A percentile compares a stretch with the other conserved stretches of the same genome.
Conservation (phyloP, 1,140 invertebrate species). For the Lycorma delicatula region DNA sequence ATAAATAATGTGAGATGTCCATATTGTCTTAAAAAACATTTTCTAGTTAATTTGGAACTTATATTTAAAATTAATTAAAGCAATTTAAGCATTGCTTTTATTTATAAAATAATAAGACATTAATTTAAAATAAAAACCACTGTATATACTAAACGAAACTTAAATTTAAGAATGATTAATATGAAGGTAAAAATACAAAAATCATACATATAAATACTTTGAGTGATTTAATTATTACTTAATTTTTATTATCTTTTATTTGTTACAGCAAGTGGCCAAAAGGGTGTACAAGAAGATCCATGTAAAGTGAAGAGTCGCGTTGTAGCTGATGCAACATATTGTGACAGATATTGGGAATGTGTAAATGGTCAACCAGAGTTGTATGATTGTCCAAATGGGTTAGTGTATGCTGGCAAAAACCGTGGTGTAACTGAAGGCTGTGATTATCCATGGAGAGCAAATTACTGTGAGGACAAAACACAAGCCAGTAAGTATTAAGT, state of each 20-base stretch:
- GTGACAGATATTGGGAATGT: constrained; percentile 79
- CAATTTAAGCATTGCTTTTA: no score
- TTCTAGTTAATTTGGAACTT: no score
- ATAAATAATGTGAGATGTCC: no score
- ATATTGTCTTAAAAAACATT: no score
- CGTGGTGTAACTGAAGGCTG: constrained; percentile 77
- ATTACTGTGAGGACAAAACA: constrained; percentile 72
- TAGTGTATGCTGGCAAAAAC: constrained; percentile 81
- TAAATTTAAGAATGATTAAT: no score
- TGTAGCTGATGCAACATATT: constrained; percentile 67
- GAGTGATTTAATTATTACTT: no score
- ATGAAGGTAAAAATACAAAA: no score
- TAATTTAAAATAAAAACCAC: no score
- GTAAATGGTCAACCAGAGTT: constrained; percentile 64
- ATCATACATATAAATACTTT: no score
- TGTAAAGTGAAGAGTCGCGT: constrained; percentile 42
- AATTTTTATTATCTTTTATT: neutral
- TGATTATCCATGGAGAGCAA: constrained; percentile 80
- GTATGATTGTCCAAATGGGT: constrained; percentile 82
- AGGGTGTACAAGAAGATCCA: constrained; percentile 29
- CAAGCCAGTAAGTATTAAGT: constrained; percentile 51
- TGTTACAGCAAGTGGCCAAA: constrained; percentile 15
- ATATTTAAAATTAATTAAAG: no score
- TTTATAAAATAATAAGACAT: no score
- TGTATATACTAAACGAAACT: no score